Base-by-base conservation (phyloP, 1,140 invertebrate species). In the Ceratoteleas bidentatus region DNA sequence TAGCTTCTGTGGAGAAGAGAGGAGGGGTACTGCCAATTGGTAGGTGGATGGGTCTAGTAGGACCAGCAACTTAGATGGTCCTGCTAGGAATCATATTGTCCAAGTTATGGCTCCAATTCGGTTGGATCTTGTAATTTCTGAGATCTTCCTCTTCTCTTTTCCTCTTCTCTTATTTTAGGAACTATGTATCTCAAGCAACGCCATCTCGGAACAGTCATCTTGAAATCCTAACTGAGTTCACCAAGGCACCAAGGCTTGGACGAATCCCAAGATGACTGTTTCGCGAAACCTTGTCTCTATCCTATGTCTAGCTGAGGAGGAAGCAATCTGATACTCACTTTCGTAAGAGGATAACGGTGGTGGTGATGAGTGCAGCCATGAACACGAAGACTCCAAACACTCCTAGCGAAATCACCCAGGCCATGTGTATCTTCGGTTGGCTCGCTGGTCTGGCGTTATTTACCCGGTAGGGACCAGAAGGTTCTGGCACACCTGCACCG, bases 311-410 rank as follows among this genome's bases (percentile, higher is more conserved):
- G 38, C 6, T 10, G 0, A 40, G 38, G 2, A 40, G 38, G 38
- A 40, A 40, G 38, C 24, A 24, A 24, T 24, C 24, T 24, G 24
- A 24, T 36, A 60, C 84, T 95, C 93, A 98, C 97, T 97, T 97
- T 92, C 96, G 93, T 65, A 98, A 95, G 65, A 98, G 92, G 54
- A 98, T 96, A 58, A 98, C 95, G 54, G 98, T 95, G 5, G 96
- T 97, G 0, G 96, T 97, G 66, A 98, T 95, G 64, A 98, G 95
- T 11, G 96, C 96, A 24, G 97, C 96, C 14, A 98, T 92, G 85
- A 98, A 96, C 0, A 98, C 96, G 82, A 98, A 96, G 6, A 95
- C 96, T 58, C 96, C 97, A 87, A 98, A 98, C 0, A 97, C 96
- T 11, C 96, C 96, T 9, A 98, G 91, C 1, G 96, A 96, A 60